Evolutionary conservation across 1,140 invertebrate species (phyloP), one percentile per base, ranked within the genome.

Genomic region (Drosophila kohkoa): DNA sequence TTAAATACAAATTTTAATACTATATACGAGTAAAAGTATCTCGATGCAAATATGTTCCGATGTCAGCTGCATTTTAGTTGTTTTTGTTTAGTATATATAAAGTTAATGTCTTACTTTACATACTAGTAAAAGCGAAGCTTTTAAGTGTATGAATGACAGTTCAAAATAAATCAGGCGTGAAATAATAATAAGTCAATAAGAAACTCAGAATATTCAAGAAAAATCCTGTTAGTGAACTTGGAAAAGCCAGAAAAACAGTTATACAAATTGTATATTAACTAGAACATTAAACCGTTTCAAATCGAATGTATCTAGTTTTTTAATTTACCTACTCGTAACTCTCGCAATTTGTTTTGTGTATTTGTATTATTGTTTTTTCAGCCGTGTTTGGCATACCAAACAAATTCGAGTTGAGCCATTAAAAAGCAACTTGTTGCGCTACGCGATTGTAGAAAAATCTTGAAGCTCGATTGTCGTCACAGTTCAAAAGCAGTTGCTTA

Each of bases 331-430:
- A 68, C 59, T 32, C 30, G 30, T 32, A 32, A 32, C 30, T 32
- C 7, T 32, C 7, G 30, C 5, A 32, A 3, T 65, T 10, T 65
- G 10, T 45, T 52, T 8, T 15, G 0, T 51, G 3, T 48, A 0
- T 57, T 1, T 62, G 3, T 52, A 7, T 35, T 8, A 46, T 25
- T 69, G 51, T 58, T 75, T 6, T 58, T 65, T 45, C 73, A 75
- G 73, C 59, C 38, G 69, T 76, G 62, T 49, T 60, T 15, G 63
- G 69, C 41, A 73, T 60, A 20, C 49, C 41, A 72, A 20, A 57
- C 41, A 72, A 72, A 57, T 66, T 58, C 58, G 25, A 59, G 48
- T 63, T 35, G 43, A 6, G 16, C 67, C 3, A 68, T 74, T 48
- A 57, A 69, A 75, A 66, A 41, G 4, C 11, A 64, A 48, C 60